Evolutionary conservation across 1,140 invertebrate species (phyloP), one percentile per base, ranked within the genome.

Genomic region (Drosophila burlai): DNA sequence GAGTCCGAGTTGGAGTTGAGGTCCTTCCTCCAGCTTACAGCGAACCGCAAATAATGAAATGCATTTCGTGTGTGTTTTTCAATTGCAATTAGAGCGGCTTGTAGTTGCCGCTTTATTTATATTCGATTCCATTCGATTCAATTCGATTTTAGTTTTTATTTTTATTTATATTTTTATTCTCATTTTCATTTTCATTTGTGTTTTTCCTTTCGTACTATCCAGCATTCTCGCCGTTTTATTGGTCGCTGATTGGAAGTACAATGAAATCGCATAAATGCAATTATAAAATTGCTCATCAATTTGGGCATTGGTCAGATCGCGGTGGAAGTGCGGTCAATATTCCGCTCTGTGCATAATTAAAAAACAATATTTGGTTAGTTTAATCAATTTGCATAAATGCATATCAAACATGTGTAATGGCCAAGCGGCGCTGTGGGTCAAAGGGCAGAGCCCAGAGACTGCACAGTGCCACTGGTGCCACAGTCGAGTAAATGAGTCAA

Each of bases 351-450:
- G 71, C 86, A 90, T 90, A 89, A 89, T 90, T 89, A 90, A 89
- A 89, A 89, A 90, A 90, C 85, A 89, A 89, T 89, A 90, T 89
- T 89, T 89, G 85, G 81, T 89, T 90, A 89, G 82, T 85, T 89
- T 90, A 89, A 89, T 85, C 85, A 89, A 90, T 85, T 89, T 90
- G 74, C 85, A 89, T 84, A 83, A 78, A 78, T 75, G 78, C 62
- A 75, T 77, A 72, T 58, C 61, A 75, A 71, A 71, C 67, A 57
- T 59, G 69, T 74, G 72, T 74, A 82, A 52, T 60, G 59, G 42
- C 29, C 31, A 66, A 26, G 36, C 16, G 50, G 54, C 10, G 54
- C 13, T 38, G 45, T 38, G 45, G 54, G 42, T 50, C 55, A 58
- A 58, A 62, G 47, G 54, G 54, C 54, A 57, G 21, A 0, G n/a